Evolutionary conservation across 2,797 vertebrate genomes (phyloP), one percentile per base, ranked within the genome.

Genomic region (Lagocephalus sceleratus): DNA sequence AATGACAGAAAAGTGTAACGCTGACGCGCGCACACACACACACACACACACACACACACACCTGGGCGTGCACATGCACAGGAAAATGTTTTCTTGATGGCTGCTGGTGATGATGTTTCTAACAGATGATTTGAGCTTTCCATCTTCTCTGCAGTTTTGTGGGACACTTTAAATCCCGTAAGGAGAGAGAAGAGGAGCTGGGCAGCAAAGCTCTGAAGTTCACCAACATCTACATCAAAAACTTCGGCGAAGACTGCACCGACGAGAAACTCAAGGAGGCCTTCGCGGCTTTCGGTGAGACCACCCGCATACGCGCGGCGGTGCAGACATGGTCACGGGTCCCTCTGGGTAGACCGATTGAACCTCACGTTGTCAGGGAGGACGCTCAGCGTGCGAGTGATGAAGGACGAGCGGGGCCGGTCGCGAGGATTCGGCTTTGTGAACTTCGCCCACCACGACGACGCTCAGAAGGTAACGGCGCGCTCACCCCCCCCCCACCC

Each of bases 221-320:
- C 83, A 99, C 97, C 72, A 99, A 99, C 0, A 90, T 99, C 66
- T 99, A 99, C n/a, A 92, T 99, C 73, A 99, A 99, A 84, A 99
- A 99, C 85, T 97, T 99, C 68, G 91, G 91, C 0, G 90, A 91
- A n/a, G 92, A 97, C 23, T 85, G 93, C 84, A 91, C 90, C 0
- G 94, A 94, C 0, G 88, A 90, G 54, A 89, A 91, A 38, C 91
- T 99, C 47, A 87, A 92, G 76, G 91, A 92, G 39, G 84, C 94
- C 62, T 99, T 99, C 73, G 90, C 92, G 47, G 83, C 71, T 47
- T 99, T 93, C 76, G 97, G 97, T 99, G 70, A 69, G 75, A 53
- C 6, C 9, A 41, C 2, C 2, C 29, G 25, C 25, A 25, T 2
- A 29, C 8, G 9, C 40, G 40, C 40, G 17, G 16, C 40, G 12